Conservation (phyloP, 2,888 invertebrate genomes). For the Epirrita christyi region DNA sequence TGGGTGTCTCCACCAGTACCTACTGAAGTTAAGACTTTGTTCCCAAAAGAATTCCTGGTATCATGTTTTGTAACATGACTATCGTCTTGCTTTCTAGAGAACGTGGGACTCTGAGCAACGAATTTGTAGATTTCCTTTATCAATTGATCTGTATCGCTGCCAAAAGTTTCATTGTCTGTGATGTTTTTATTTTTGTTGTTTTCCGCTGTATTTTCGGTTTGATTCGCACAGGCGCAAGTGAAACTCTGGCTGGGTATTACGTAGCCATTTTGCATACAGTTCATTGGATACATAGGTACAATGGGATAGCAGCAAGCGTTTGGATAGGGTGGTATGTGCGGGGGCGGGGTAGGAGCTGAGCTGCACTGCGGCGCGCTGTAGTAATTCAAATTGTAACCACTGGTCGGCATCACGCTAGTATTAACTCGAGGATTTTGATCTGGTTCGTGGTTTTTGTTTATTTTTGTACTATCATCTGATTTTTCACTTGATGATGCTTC, state of each 20-base stretch:
- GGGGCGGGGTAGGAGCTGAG: constrained; percentile 46
- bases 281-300: constrained; percentile 68
- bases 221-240: constrained; percentile 59
- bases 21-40: constrained; percentile 52
- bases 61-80: constrained; percentile 7
- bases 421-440: constrained; percentile 40
- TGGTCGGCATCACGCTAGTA: constrained; percentile 43
- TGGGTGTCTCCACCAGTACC: constrained; percentile 60
- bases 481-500: constrained; percentile 57
- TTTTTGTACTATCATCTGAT: constrained; percentile 48
- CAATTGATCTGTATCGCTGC: constrained; percentile 65
- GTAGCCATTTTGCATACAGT: constrained; percentile 63
- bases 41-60: constrained; percentile 31
- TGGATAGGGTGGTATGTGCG: constrained; percentile 52
- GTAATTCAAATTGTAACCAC: constrained; percentile 49
- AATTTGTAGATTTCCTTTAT: constrained; percentile 76
- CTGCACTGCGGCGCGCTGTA: constrained; percentile 46
- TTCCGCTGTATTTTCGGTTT: constrained; percentile 46
- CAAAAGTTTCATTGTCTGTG: constrained; percentile 38
- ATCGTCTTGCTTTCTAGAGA: constrained; percentile 39
- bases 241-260: constrained; percentile 60
- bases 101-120: constrained; percentile 59
- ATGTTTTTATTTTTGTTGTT: constrained; percentile 45
- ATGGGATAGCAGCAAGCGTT: constrained; percentile 72
- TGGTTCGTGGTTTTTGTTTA: constrained; percentile 38